Evolutionary conservation across 2,888 invertebrate genomes (phyloP), one percentile per base, ranked within the genome.

Genomic region (Acleris emargana): DNA sequence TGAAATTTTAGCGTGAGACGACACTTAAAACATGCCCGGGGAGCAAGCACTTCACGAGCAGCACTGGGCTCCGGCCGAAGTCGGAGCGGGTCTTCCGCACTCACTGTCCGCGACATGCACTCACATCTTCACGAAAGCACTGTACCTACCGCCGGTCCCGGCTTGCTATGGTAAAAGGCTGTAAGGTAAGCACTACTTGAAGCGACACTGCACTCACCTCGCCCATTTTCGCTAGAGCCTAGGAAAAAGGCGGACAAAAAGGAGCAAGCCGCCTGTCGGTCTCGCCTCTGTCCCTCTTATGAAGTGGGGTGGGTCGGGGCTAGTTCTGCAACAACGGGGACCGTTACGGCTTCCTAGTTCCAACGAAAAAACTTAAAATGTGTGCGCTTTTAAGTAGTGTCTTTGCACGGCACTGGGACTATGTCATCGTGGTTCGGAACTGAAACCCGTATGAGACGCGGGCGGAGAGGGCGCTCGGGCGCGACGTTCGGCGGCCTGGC

Each of bases 311-410:
- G 86, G 88, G 84, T 87, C 86, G 87, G 86, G 84, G 87, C 85
- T 92, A 92, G 88, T 91, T 91, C 92, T 92, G 92, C 87, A 92
- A 92, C 89, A 92, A 89, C 87, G 86, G 84, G 84, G 86, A 86
- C 85, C 89, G 85, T 91, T 87, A 88, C 87, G 87, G 88, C 80
- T 89, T 86, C 88, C 89, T 82, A 84, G 87, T 84, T 86, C 79
- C 80, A 88, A 89, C 76, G 88, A 81, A 91, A 86, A 90, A 91
- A 89, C 87, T 89, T 87, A 89, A 91, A 90, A 87, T 84, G 82
- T 91, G 91, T 88, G 91, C 87, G 90, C 81, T 87, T 88, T 84
- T 85, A 87, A 84, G 88, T 89, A 83, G 86, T 83, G 84, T 84
- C 81, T 83, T 87, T 81, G 86, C 89, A 86, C 91, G 88, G 84